Conservation (phyloP, 2,113 vertebrate genomes). For the Vulpes vulpes region DNA sequence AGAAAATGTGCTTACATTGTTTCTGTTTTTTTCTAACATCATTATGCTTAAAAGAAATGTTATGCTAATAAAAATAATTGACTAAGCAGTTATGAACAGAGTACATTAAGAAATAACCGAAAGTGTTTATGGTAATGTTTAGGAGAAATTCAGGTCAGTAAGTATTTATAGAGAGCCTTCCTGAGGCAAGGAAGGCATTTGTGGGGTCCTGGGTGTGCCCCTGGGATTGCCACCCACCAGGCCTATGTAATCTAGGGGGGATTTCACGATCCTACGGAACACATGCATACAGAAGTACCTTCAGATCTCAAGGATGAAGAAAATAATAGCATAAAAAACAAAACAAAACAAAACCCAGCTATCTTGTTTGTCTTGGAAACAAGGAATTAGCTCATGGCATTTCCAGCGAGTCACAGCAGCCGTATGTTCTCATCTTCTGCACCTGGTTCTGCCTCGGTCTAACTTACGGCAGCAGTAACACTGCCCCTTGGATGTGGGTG, state of each 20-base stretch:
- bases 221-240: not conserved
- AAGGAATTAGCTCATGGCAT: not conserved
- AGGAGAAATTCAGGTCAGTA: not conserved
- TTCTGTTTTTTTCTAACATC: constrained; percentile 55
- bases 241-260: not conserved
- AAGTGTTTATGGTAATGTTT: not conserved
- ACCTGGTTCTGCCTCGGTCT: not conserved
- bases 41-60: constrained; percentile 59
- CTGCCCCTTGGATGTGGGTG: not conserved
- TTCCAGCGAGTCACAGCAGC: not conserved
- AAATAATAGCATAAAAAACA: not conserved
- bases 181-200: not conserved
- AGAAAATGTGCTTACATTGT: constrained; percentile 50
- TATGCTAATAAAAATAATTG: constrained; percentile 56
- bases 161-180: not conserved
- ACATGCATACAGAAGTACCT: not conserved
- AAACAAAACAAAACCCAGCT: not conserved
- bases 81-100: not conserved
- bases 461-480: fast-evolving
- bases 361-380: not conserved
- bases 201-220: too few species aligned
- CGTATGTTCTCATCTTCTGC: not conserved
- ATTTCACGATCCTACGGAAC: not conserved
- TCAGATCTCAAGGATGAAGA: not conserved
- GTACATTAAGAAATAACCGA: constrained; percentile 30